phyloP scores from a whole-genome alignment of 2,888 invertebrate species.

The Drosophila testacea region DNA sequence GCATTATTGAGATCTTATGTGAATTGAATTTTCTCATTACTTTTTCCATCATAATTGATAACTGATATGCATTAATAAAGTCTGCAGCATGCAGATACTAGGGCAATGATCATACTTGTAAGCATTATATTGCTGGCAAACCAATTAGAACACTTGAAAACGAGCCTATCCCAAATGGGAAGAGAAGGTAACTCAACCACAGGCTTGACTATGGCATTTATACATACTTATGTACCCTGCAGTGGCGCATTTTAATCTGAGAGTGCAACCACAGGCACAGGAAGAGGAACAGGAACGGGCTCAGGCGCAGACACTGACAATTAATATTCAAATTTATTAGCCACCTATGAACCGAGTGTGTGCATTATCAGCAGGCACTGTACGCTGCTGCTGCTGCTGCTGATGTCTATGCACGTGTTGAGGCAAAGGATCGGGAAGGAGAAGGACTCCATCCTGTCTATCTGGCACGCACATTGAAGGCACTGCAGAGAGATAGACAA shows the following conservation, averaged over 20 bases:
- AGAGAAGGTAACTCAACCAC: slow-evolving; percentile 2
- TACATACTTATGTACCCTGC: slow-evolving; percentile 25
- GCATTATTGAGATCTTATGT: no score
- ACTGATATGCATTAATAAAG: background rate
- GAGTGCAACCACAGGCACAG: slow-evolving; percentile 45
- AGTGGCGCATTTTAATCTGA: slow-evolving; percentile 70
- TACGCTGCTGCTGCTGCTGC: slow-evolving; percentile 17
- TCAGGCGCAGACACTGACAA: slow-evolving; percentile 76
- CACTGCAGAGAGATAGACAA: slow-evolving; percentile 31
- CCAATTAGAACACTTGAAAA: slow-evolving; percentile 38
- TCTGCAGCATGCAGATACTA: background rate
- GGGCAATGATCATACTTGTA: slow-evolving; percentile 2
- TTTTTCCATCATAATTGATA: background rate
- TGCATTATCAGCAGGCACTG: slow-evolving; percentile 83
- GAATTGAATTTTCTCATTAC: background rate
- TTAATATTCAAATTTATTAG: slow-evolving; percentile 85
- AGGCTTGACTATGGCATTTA: slow-evolving; percentile 1
- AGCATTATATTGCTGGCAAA: no score
- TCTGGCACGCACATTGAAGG: slow-evolving; percentile 51
- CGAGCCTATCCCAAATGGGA: background rate
- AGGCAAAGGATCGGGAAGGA: slow-evolving; percentile 2
- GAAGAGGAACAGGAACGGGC: slow-evolving; percentile 24
- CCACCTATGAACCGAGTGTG: slow-evolving; percentile 84
- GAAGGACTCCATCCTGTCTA: slow-evolving; percentile 39
- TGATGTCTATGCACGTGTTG: slow-evolving; percentile 44